Percentiles rank a stretch among this genome's conserved stretches.
phyloP scores from a whole-genome alignment of 2,113 vertebrate species.

The Gymnorhina tibicen region DNA sequence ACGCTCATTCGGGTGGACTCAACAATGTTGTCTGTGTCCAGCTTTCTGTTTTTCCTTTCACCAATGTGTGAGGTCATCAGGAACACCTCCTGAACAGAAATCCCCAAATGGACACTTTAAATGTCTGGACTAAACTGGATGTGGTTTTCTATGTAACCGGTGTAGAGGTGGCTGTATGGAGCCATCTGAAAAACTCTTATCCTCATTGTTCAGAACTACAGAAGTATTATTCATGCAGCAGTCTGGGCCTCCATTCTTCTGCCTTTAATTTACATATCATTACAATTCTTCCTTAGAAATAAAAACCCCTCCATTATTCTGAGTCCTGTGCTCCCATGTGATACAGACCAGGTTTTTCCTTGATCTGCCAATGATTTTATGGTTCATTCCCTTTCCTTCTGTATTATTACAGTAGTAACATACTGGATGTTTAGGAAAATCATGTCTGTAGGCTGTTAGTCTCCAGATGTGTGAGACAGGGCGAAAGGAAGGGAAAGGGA shows the following conservation, averaged over 20 bases:
- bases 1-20: background rate
- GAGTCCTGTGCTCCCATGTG: background rate
- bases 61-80: background rate
- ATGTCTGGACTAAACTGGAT: background rate
- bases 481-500: background rate
- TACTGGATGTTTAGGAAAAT: background rate
- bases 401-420: background rate
- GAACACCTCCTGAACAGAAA: background rate
- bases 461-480: background rate
- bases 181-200: background rate
- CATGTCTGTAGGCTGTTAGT: background rate
- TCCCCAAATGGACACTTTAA: background rate
- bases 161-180: background rate
- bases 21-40: background rate
- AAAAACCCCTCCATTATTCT: background rate
- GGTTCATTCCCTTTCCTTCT: background rate
- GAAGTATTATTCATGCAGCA: constrained; percentile 29
- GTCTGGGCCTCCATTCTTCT: background rate
- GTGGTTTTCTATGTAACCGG: accelerated
- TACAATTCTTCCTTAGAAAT: constrained; percentile 18
- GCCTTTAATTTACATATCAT: constrained; percentile 55
- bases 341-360: background rate
- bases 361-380: background rate
- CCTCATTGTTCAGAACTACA: constrained; percentile 21
- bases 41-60: background rate